Percentiles rank a stretch among this genome's conserved stretches.
Evolutionary conservation across 2,797 vertebrate species (phyloP).

Genomic region (Odontamblyopus lacepedii): DNA sequence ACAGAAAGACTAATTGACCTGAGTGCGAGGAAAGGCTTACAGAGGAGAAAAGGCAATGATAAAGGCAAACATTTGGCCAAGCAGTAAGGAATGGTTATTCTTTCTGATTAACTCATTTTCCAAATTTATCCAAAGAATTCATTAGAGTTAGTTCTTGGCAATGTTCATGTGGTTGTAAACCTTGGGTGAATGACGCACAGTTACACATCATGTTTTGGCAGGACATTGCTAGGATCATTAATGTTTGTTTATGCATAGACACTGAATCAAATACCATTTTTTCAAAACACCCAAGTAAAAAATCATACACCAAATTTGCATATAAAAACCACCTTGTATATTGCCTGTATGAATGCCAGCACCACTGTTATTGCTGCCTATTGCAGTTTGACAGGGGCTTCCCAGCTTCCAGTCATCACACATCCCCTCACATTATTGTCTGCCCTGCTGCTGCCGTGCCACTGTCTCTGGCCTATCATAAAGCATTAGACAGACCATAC

Average conservation of each 20-base stretch:
- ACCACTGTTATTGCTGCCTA: background rate
- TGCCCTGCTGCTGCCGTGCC: constrained; percentile 42
- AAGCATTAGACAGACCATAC: constrained; percentile 42
- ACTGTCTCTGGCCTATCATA: constrained; percentile 32
- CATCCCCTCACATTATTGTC: constrained; percentile 40
- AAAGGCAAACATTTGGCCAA: constrained; percentile 39
- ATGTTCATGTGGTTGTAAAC: background rate
- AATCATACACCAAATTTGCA: background rate
- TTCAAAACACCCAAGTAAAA: background rate
- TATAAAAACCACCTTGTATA: background rate
- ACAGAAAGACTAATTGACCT: constrained; percentile 40
- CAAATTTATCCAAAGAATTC: constrained; percentile 21
- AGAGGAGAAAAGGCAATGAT: constrained; percentile 31
- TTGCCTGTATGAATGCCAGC: background rate
- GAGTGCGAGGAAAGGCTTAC: constrained; percentile 26
- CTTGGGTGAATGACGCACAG: background rate
- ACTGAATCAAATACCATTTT: background rate
- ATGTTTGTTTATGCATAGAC: background rate
- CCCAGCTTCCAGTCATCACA: constrained; percentile 57
- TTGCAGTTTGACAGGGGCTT: constrained; percentile 50
- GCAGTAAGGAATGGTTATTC: constrained; percentile 27
- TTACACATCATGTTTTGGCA: background rate
- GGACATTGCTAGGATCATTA: background rate
- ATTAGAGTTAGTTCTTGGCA: constrained; percentile 7
- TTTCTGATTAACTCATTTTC: constrained; percentile 34